Percentiles rank a stretch among this genome's conserved stretches.
These are phyloP conservation scores for Pseudorhombus dupliciocellatus DNA, from an alignment of 2,113 vertebrate species.

Conservation along the genomic window DNA sequence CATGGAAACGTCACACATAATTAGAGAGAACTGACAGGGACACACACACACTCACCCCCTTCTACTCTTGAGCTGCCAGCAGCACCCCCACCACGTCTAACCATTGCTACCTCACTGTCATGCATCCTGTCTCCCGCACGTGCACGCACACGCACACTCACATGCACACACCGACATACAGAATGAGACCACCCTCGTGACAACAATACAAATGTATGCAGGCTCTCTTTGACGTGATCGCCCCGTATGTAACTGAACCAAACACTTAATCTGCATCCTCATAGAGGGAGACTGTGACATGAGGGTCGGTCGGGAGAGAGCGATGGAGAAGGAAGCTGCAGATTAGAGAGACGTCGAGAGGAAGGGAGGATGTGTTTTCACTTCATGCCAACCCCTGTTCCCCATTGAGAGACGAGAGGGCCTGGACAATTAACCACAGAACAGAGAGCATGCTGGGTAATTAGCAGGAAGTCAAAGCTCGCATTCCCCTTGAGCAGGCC, in stretches of 20 bases:
- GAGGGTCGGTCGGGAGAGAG: constrained; percentile 19
- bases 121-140: constrained; percentile 27
- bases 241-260: constrained; percentile 26
- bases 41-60: constrained; percentile 7
- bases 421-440: constrained; percentile 82
- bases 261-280: constrained; percentile 65
- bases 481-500: constrained; percentile 69
- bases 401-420: constrained; percentile 71
- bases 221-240: constrained; percentile 48
- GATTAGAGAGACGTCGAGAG: constrained; percentile 30
- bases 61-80: constrained; percentile 28
- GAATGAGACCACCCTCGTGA: constrained; percentile 28
- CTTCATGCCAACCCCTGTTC: constrained; percentile 57
- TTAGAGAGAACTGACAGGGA: constrained; percentile 77
- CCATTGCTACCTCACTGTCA: constrained; percentile 54
- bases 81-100: constrained; percentile 16
- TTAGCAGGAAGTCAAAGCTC: constrained; percentile 79
- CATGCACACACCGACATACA: constrained; percentile 28
- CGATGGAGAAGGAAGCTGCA: constrained; percentile 32
- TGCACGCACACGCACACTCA: constrained; percentile 34
- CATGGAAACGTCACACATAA: constrained; percentile 75
- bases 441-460: constrained; percentile 81
- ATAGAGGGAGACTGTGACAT: constrained; percentile 31
- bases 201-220: constrained; percentile 46
- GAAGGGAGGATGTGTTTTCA: constrained; percentile 51